Base-by-base conservation (phyloP, 2,113 vertebrate genomes). In the Falcunculus frontatus region DNA sequence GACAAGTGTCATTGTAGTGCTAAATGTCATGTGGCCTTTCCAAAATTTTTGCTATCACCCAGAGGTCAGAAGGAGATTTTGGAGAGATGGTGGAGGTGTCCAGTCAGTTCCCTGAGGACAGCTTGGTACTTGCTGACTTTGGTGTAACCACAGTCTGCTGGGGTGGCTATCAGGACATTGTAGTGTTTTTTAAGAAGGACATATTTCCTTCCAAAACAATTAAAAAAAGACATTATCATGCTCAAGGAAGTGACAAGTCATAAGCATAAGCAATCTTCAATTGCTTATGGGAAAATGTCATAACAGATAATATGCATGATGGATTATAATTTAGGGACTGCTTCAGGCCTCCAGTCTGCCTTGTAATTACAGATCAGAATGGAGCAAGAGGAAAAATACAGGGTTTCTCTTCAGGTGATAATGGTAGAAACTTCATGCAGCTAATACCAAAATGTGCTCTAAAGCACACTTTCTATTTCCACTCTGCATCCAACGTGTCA, bases 241-340 rank as follows among this genome's bases (percentile, higher is more conserved):
- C 89, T 91, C 33, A 89, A 70, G 84, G 35, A 94, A 63, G 55
- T 89, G 80, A 77, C 55, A 89, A 94, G 33, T 89, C 30, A 50
- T 72, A 47, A 81, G 33, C 87, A 81, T 87, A 89, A 96, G 84
- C 55, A 84, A 80, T 86, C 53, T 79, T 92, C 91, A 87, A 84
- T 74, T 94, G 80, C 73, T 42, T 86, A 46, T 87, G 50, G 73
- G 50, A 89, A 93, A 84, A 77, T 84, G 68, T 84, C 84, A 67
- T 75, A 94, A 67, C 73, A 84, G 37, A 62, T 89, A 91, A 78
- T 27, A 46, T 35, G 37, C 59, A 89, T 87, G 55, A 86, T 70
- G 29, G 37, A 87, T 85, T 88, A 82, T 67, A 84, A 81, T 87
- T 96, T 41, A 84, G 42, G 37, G 39, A 70, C 20, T 87, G 76